Evolutionary conservation across 2,888 invertebrate species (phyloP).

Genomic region (Acanthoscelides obtectus): DNA sequence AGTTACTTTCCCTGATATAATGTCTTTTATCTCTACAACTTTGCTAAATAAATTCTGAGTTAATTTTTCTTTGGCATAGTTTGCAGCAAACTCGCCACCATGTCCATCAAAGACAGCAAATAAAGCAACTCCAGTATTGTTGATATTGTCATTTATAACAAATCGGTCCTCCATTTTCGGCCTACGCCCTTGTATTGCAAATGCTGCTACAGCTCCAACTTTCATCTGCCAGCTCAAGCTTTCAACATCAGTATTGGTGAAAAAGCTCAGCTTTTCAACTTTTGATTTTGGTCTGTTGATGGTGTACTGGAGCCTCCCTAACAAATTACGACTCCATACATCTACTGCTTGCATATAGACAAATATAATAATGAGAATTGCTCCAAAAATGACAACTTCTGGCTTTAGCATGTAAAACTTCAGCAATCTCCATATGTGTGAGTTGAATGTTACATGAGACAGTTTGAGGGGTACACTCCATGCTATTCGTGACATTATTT

Average conservation of each 20-base stretch:
- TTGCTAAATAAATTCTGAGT: constrained; percentile 75
- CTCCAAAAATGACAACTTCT: constrained; percentile 70
- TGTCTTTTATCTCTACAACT: constrained; percentile 67
- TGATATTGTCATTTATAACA: constrained; percentile 80
- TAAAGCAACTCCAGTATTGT: constrained; percentile 78
- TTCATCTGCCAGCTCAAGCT: constrained; percentile 71
- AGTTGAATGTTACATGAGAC: constrained; percentile 55
- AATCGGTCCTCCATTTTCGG: constrained; percentile 94
- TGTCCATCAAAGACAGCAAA: constrained; percentile 95
- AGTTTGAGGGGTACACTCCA: constrained; percentile 72
- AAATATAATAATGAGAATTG: constrained; percentile 65
- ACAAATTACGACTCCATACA: constrained; percentile 66
- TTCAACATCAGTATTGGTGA: constrained; percentile 51
- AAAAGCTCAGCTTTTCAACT: constrained; percentile 53
- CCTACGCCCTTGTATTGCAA: constrained; percentile 85
- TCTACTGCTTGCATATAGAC: constrained; percentile 81
- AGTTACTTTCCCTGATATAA: constrained; percentile 55
- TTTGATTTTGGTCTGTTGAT: constrained; percentile 58
- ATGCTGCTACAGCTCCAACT: constrained; percentile 73
- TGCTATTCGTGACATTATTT: constrained; percentile 74
- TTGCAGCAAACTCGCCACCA: constrained; percentile 92
- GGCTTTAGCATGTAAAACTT: constrained; percentile 75
- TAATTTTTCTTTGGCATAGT: constrained; percentile 85
- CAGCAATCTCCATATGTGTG: constrained; percentile 75
- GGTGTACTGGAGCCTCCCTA: constrained; percentile 66